Evolutionary conservation across 2,888 invertebrate genomes (phyloP), one percentile per base, ranked within the genome.

Genomic region (Stenoptilia bipunctidactyla): DNA sequence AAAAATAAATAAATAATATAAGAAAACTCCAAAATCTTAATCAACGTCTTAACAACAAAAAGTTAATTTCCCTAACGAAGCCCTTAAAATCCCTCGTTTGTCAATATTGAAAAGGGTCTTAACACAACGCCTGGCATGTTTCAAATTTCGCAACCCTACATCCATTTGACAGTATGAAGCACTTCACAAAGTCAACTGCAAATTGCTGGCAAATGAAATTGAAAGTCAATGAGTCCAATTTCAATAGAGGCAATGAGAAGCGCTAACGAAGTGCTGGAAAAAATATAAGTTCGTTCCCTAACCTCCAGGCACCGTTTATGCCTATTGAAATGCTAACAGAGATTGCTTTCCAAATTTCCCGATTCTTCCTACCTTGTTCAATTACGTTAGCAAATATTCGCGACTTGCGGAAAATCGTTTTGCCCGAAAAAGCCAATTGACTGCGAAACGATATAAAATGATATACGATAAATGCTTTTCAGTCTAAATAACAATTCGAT

Each of bases 121-220:
- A 20, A 20, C 20, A 30, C 6, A 30, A 30, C 10, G n/a, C 6
- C 9, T 12, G 3, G 3, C 4, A 3, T 12, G 30, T 4, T 4
- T 10, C 8, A n/a, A 4, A 30, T 8, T 30, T 30, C 10, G n/a
- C 30, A n/a, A 30, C 30, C 8, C 30, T 4, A 30, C 12, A 30
- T 30, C 30, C 4, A 30, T n/a, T 30, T 41, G 10, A 30, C 6
- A 42, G 4, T 27, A 8, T 15, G 33, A 36, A 27, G 30, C 8
- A 15, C 13, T 6, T 27, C 34, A 36, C 15, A 37, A 40, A 48
- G 49, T 50, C 45, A 43, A 47, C 40, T 49, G 48, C 45, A 49
- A 55, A 59, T 52, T 51, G 49, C 47, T 48, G 47, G 37, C 36
- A 45, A 52, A 58, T 58, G 6, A 55, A 62, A 58, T 53, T 48